Base-by-base conservation (phyloP, 2,797 vertebrate genomes). In the Pseudomugil gertrudae region DNA sequence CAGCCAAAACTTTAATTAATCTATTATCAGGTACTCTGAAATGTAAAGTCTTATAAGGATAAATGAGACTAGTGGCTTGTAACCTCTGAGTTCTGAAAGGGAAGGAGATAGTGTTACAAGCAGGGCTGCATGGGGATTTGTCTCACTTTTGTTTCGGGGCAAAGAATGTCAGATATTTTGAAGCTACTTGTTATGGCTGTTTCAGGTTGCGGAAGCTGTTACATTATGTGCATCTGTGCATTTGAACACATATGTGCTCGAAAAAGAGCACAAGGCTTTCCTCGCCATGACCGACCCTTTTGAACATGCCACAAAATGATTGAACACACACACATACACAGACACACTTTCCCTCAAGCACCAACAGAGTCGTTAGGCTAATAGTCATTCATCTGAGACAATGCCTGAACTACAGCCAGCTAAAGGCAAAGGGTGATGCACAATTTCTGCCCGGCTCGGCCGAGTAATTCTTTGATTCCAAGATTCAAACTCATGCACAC, bases 61-160 rank as follows among this genome's bases (percentile, higher is more conserved):
- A 89, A 89, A 93, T 93, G 90, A 94, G 87, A 73, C 63, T 85
- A 68, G 84, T 55, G 83, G 79, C 85, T 81, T 67, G 76, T 66
- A 84, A 84, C 84, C 68, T 82, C 67, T 67, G 53, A 89, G 85
- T 72, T 84, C 74, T 73, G 73, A 84, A 26, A 76, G 62, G 26
- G 63, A 76, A 76, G 90, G 89, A 91, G 91, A 90, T 93, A 85
- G 78, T 84, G 87, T 92, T 90, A 93, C 89, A 92, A 92, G 95
- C 83, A 77, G 91, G 91, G 92, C 90, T 83, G 87, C 71, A 76
- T 84, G 40, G 78, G 76, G 93, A 94, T 89, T 87, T 65, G 66
- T 72, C 33, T 48, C 19, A 10, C 14, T 69, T 81, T 75, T 63
- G 54, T 81, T 87, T 72, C 55, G 69, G 74, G 72, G 85, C 73